Base-by-base conservation (phyloP, 1,140 invertebrate species). In the Nomia melanderi region DNA sequence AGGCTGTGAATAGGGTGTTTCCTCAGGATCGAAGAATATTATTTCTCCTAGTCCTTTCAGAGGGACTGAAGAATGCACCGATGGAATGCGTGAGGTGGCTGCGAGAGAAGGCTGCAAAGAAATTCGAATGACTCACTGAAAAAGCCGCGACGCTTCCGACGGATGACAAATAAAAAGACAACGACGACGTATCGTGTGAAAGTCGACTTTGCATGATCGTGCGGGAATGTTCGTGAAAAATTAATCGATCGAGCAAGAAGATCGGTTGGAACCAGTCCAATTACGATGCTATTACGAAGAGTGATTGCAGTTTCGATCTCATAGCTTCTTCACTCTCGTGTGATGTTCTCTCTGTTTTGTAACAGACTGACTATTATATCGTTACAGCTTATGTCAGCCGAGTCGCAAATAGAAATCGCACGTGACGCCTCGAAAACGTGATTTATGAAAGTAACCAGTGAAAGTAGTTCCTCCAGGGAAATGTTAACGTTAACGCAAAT, bases 61-160 rank as follows among this genome's bases (percentile, higher is more conserved):
- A 17, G 33, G 11, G 31, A 64, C 60, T 72, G 60, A 72, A 53
- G 39, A 63, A 53, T 20, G 25, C 59, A 31, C 23, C 41, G 9
- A 47, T 47, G 41, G 59, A 53, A 72, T 14, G 29, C 31, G 14
- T 11, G 23, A 27, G 41, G 47, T 29, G 23, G 27, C 11, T 17
- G 17, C 29, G 14, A 27, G 11, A 31, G 29, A 64, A 73, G 70
- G 64, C 53, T 64, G 31, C 12, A 3, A 1, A 54, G 70, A 59
- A 64, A 73, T 73, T 39, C 25, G 44, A 64, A 39, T 73, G 70
- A 73, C 44, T 73, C 70, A 73, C 64, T 23, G 25, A 53, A 53
- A 64, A 73, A 53, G 70, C 3, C n/a, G n/a, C n/a, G n/a, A n/a
- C n/a, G n/a, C n/a, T n/a, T 17, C 20, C 31, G 12, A 41, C 57